phyloP scores from a whole-genome alignment of 2,797 vertebrate species.

The Melanotaenia nigrans region DNA sequence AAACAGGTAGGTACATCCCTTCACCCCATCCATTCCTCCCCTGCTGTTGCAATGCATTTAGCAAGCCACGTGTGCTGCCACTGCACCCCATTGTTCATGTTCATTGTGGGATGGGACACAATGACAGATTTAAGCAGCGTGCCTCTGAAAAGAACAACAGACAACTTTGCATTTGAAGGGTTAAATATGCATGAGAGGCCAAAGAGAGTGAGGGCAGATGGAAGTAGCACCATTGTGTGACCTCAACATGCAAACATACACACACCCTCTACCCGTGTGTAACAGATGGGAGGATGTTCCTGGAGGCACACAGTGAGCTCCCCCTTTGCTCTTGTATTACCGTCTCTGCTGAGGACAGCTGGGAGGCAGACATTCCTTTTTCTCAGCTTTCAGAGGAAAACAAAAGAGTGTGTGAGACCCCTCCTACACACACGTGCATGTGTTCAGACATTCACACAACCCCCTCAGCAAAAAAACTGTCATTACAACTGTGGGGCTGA shows the following conservation, averaged over 20 bases:
- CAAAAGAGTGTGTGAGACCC: slow-evolving; percentile 74
- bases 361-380: slow-evolving; percentile 83
- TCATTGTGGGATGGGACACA: slow-evolving; percentile 52
- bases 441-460: slow-evolving; percentile 49
- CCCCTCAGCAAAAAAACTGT: slow-evolving; percentile 50
- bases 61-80: slow-evolving; percentile 72
- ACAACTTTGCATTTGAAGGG: slow-evolving; percentile 77
- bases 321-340: slow-evolving; percentile 56
- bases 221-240: slow-evolving; percentile 66
- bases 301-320: slow-evolving; percentile 56
- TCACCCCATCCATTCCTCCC: slow-evolving; percentile 36
- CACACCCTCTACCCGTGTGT: slow-evolving; percentile 35
- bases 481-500: slow-evolving; percentile 64
- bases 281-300: slow-evolving; percentile 77
- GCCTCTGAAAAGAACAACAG: slow-evolving; percentile 71
- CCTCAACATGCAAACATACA: slow-evolving; percentile 51
- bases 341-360: slow-evolving; percentile 77
- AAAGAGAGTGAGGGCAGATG: slow-evolving; percentile 43
- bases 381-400: slow-evolving; percentile 80
- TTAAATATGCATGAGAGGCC: slow-evolving; percentile 77
- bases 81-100: slow-evolving; percentile 65
- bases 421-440: slow-evolving; percentile 73
- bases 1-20: slow-evolving; percentile 53
- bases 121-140: slow-evolving; percentile 71
- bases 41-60: slow-evolving; percentile 58